Conservation (phyloP, 2,888 invertebrate genomes). For the Drosophila nigritarsus region DNA sequence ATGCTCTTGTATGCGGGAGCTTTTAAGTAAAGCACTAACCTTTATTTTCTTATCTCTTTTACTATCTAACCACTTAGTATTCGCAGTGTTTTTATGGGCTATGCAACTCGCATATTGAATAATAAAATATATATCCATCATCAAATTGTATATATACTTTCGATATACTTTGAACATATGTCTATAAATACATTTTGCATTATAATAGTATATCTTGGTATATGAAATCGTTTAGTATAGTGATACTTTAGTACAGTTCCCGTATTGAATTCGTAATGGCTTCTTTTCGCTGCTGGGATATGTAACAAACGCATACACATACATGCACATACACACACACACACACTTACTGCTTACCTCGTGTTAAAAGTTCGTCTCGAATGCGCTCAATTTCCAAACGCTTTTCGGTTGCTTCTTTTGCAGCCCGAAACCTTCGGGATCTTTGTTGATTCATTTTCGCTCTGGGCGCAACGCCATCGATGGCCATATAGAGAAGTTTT, state of each 20-base stretch:
- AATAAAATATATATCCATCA: no score
- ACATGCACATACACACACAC: background rate
- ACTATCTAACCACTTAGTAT: background rate
- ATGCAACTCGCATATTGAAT: background rate
- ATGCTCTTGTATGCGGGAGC: background rate
- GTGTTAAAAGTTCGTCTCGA: slow-evolving; percentile 89
- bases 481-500: slow-evolving; percentile 98
- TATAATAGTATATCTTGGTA: background rate
- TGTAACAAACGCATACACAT: background rate
- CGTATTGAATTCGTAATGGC: background rate
- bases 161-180: background rate
- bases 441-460: slow-evolving; percentile 99
- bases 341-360: slow-evolving; percentile 84
- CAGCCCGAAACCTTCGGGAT: slow-evolving; percentile 97
- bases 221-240: background rate
- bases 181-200: background rate
- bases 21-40: background rate
- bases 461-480: slow-evolving; percentile 99
- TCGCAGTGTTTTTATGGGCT: background rate
- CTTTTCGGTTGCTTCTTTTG: slow-evolving; percentile 97
- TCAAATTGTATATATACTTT: background rate
- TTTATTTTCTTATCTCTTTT: background rate
- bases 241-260: background rate
- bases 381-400: slow-evolving; percentile 93
- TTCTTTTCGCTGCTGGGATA: background rate